Evolutionary conservation across 2,113 vertebrate species (phyloP).

Genomic region (Siniperca chuatsi): DNA sequence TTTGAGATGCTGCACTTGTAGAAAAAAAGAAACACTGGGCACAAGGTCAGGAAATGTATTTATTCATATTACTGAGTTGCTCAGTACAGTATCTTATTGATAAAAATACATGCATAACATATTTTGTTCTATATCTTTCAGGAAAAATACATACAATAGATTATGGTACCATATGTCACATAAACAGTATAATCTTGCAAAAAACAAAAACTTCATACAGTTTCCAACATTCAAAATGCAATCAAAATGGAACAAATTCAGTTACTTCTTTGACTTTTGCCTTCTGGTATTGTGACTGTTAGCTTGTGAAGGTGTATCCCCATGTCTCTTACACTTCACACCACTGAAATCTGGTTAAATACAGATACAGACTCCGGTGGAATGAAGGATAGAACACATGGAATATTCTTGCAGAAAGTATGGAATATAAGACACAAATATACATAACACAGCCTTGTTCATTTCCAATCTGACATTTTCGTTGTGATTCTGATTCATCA

Average conservation of each 20-base stretch:
- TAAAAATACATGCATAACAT: conserved; percentile 9
- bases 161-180: not conserved
- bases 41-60: conserved; percentile 64
- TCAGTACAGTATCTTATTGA: conserved; percentile 23
- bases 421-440: conserved; percentile 48
- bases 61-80: conserved; percentile 61
- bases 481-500: conserved; percentile 2
- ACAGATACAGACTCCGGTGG: conserved; percentile 99
- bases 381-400: conserved; percentile 99
- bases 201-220: not conserved
- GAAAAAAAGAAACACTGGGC: conserved; percentile 40
- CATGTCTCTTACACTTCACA: conserved; percentile 98
- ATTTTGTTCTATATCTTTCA: not conserved
- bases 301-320: conserved; percentile 76
- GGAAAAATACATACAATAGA: not conserved
- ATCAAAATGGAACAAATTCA: not conserved
- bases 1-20: conserved; percentile 63
- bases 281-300: not conserved
- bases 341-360: conserved; percentile 99
- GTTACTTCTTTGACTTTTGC: conserved; percentile 10
- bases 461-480: not conserved
- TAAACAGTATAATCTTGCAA: not conserved
- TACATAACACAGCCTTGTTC: not conserved
- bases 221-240: not conserved
- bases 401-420: conserved; percentile 74